Percentiles rank a stretch among this genome's conserved stretches.
Conservation (phyloP, 2,888 invertebrate genomes). For the Fissipunctia ypsillon region DNA sequence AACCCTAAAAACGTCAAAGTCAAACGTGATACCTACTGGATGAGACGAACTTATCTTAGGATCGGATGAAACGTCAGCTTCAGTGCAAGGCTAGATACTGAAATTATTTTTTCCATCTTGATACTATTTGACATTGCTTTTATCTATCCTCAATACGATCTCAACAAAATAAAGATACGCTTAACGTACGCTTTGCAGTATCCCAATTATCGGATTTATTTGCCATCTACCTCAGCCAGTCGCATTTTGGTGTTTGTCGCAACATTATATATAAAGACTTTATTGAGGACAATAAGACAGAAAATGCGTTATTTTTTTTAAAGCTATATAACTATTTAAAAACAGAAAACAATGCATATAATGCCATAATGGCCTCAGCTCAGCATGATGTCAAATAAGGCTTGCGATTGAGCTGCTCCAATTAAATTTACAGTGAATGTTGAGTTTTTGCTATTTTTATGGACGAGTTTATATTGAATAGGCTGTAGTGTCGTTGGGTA, state of each 20-base stretch:
- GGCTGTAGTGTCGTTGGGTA: no score
- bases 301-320: no score
- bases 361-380: no score
- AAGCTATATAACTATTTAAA: no score
- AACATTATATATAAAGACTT: neutral
- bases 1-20: constrained; percentile 4
- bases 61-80: constrained; percentile 45
- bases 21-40: neutral
- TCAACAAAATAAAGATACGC: neutral
- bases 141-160: neutral
- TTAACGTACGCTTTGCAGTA: neutral
- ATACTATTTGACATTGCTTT: neutral
- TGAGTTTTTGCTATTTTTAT: neutral
- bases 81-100: constrained; percentile 22
- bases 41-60: constrained; percentile 37
- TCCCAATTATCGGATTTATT: neutral
- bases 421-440: neutral
- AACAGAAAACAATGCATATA: no score
- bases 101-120: constrained; percentile 24
- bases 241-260: neutral
- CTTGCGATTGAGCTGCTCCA: neutral
- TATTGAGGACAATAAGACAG: no score
- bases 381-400: no score
- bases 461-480: no score
- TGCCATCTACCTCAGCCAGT: neutral